A percentile compares a stretch with the other conserved stretches of the same genome.
These are phyloP conservation scores for Drepana arcuata DNA, from an alignment of 1,140 invertebrate species.

Conservation along the genomic window DNA sequence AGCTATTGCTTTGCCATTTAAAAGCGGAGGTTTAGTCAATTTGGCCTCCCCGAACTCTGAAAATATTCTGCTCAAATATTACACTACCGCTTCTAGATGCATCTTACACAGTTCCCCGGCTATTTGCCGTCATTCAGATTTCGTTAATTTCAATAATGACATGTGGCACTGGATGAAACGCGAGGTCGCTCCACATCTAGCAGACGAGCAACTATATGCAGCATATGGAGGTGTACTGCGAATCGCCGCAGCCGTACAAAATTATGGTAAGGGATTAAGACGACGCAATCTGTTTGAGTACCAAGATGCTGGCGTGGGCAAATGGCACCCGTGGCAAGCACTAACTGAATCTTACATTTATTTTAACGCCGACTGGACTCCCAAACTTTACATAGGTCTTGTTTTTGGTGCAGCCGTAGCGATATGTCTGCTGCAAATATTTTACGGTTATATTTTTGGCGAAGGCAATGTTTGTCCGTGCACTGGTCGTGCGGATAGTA, in stretches of 20 bases:
- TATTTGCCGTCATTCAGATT: slow-evolving; percentile 66
- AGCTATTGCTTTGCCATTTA: slow-evolving; percentile 65
- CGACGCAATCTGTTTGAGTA: slow-evolving; percentile 42
- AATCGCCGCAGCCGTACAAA: slow-evolving; percentile 71
- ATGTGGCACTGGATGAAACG: slow-evolving; percentile 73
- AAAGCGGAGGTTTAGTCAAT: slow-evolving; percentile 68
- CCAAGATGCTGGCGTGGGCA: slow-evolving; percentile 19
- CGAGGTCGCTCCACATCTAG: slow-evolving; percentile 71
- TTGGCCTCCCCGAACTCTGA: slow-evolving; percentile 69
- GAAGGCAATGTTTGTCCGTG: slow-evolving; percentile 30
- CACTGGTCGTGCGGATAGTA: slow-evolving; percentile 8
- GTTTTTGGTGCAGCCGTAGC: slow-evolving; percentile 29
- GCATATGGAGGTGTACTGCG: slow-evolving; percentile 74
- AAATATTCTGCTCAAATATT: slow-evolving; percentile 73
- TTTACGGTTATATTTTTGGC: slow-evolving; percentile 37
- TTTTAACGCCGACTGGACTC: slow-evolving; percentile 38
- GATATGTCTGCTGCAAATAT: slow-evolving; percentile 44
- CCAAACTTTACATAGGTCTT: slow-evolving; percentile 25
- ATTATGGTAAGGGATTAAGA: slow-evolving; percentile 54
- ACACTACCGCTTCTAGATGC: slow-evolving; percentile 64
- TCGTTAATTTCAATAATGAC: slow-evolving; percentile 71
- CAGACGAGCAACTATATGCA: slow-evolving; percentile 75
- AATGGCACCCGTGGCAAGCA: slow-evolving; percentile 39
- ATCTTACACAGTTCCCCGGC: slow-evolving; percentile 48
- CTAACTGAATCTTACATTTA: slow-evolving; percentile 32